Conservation (phyloP, 2,888 invertebrate species). For the Callosobruchus maculatus region DNA sequence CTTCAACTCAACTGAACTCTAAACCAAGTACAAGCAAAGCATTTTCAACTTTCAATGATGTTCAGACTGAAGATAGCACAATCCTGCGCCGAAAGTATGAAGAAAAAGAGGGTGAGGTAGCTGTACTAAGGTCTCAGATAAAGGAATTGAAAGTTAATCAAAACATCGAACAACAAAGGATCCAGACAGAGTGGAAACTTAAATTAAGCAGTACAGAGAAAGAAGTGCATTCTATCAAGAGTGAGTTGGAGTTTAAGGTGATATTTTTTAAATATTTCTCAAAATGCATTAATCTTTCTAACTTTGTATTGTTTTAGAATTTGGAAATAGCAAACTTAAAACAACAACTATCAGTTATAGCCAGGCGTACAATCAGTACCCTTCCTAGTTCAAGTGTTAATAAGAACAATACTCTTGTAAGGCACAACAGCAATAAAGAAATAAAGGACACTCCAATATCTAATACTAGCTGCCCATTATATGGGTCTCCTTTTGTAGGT, state of each 20-base stretch:
- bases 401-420: not conserved
- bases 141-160: constrained; percentile 50
- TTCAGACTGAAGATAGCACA: constrained; percentile 24
- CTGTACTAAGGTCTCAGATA: constrained; percentile 55
- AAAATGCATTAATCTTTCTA: not conserved
- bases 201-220: constrained; percentile 48
- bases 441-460: not conserved
- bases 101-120: constrained; percentile 57
- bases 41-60: constrained; percentile 7
- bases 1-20: constrained; percentile 21
- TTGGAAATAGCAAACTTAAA: constrained; percentile 58
- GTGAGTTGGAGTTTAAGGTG: constrained; percentile 59
- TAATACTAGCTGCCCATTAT: not conserved
- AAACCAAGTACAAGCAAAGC: constrained; percentile 15
- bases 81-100: constrained; percentile 50
- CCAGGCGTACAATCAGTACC: constrained; percentile 11
- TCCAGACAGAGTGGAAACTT: constrained; percentile 53
- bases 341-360: constrained; percentile 46
- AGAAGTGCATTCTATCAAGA: constrained; percentile 51
- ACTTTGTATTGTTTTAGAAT: constrained; percentile 48
- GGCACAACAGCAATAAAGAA: not conserved
- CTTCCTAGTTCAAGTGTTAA: not conserved
- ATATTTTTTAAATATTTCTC: not conserved
- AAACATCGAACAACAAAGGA: constrained; percentile 47
- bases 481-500: not conserved